Percentiles rank a stretch among this genome's conserved stretches.
Evolutionary conservation across 2,888 invertebrate species (phyloP).

Genomic region (Polydrusus tereticollis): DNA sequence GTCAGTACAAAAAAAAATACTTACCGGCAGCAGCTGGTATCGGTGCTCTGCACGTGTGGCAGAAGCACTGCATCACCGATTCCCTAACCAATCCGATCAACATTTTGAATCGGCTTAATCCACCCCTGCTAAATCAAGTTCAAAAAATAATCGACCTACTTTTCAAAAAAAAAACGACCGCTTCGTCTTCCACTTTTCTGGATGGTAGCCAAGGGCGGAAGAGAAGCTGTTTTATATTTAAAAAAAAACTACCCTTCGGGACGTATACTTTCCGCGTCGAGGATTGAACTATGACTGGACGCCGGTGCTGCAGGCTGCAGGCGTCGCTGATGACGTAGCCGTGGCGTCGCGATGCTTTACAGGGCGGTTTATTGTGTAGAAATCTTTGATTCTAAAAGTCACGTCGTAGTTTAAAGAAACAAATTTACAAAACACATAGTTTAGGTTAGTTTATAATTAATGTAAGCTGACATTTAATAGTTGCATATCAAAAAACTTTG

Average conservation of each 20-base stretch:
- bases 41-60: constrained; percentile 92
- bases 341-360: constrained; percentile 14
- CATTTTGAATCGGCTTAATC: constrained; percentile 70
- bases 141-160: neutral
- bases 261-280: constrained; percentile 22
- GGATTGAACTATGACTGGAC: constrained; percentile 26
- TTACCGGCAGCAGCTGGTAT: constrained; percentile 85
- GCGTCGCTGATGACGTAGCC: constrained; percentile 24
- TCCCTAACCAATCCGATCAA: constrained; percentile 91
- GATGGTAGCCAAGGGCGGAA: constrained; percentile 33
- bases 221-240: neutral
- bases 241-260: neutral
- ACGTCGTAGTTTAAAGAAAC: neutral
- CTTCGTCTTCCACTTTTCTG: constrained; percentile 3
- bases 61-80: constrained; percentile 94
- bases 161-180: neutral
- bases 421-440: no score
- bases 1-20: constrained; percentile 60
- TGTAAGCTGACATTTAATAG: no score
- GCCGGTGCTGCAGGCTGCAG: constrained; percentile 34
- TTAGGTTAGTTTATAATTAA: no score
- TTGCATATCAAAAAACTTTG: no score
- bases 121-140: neutral
- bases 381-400: constrained; percentile 1
- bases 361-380: constrained; percentile 4